Percentiles rank a stretch among this genome's conserved stretches.
Evolutionary conservation across 2,113 vertebrate species (phyloP).

Genomic region (Prionailurus bengalensis): DNA sequence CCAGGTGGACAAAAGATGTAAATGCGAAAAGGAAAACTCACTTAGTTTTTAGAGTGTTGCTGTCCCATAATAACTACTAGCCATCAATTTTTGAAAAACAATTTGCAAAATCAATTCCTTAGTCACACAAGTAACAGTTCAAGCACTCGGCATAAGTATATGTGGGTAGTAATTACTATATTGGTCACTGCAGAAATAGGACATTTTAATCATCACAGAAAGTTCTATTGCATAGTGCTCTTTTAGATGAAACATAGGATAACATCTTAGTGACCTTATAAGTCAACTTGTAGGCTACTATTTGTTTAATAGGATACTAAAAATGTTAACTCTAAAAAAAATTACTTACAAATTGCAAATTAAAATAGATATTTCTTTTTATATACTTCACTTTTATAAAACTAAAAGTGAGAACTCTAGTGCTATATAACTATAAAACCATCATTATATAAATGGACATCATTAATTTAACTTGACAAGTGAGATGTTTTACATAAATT

Average conservation of each 20-base stretch:
- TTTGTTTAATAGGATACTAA: not conserved
- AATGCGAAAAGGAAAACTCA: not conserved
- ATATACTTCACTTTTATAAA: not conserved
- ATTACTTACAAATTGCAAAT: not conserved
- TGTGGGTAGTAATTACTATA: not conserved
- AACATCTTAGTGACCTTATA: not conserved
- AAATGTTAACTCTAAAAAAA: not conserved
- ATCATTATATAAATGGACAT: not conserved
- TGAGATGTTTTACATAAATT: not conserved
- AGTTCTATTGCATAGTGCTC: not conserved
- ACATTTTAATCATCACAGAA: not conserved
- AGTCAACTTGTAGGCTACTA: not conserved
- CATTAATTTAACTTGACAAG: not conserved
- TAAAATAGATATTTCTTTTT: not conserved
- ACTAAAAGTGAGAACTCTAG: not conserved
- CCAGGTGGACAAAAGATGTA: not conserved
- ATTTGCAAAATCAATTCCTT: not conserved
- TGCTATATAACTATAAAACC: not conserved
- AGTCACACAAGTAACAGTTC: not conserved
- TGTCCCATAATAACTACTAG: no score
- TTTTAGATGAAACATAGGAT: not conserved
- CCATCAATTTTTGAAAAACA: not conserved
- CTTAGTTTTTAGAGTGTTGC: not conserved
- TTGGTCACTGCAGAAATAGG: not conserved
- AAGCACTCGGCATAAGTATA: not conserved